These are phyloP conservation scores for Odontamblyopus rebecca DNA, from an alignment of 2,797 vertebrate species.

Conservation along the genomic window DNA sequence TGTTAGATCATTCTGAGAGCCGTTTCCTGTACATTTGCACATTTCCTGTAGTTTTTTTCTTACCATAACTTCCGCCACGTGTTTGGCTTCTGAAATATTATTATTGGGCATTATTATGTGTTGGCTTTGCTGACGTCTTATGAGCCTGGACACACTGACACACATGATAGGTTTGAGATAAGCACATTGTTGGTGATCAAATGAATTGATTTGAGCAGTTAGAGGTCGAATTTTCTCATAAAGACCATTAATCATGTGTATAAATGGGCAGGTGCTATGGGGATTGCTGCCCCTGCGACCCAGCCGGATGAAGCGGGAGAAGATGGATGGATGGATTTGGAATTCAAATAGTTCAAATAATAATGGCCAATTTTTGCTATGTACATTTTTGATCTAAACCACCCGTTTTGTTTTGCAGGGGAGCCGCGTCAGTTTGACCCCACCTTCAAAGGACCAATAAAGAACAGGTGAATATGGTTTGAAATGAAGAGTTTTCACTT, in stretches of 20 bases:
- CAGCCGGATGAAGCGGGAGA: too few species aligned
- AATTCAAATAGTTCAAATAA: too few species aligned
- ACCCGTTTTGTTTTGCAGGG: conserved; percentile 66
- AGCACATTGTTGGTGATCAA: neutral
- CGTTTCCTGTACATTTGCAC: neutral
- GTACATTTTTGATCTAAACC: neutral
- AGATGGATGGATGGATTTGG: too few species aligned
- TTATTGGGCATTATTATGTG: neutral
- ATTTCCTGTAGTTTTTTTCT: neutral
- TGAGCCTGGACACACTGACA: neutral
- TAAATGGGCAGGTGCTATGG: too few species aligned
- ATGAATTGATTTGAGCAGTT: neutral
- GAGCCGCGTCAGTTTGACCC: conserved; percentile 78
- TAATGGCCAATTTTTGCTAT: too few species aligned
- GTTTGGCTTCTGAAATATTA: neutral
- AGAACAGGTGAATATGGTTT: conserved; percentile 76
- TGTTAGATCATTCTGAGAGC: neutral
- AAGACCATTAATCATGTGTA: too few species aligned
- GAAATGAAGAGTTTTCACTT: neutral
- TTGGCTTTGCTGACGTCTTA: neutral
- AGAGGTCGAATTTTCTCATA: neutral
- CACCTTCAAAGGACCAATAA: conserved; percentile 83
- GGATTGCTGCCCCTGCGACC: too few species aligned
- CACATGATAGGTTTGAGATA: neutral
- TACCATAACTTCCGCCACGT: neutral